Evolutionary conservation across 2,113 vertebrate genomes (phyloP), one percentile per base, ranked within the genome.

Genomic region (Scalopus aquaticus): DNA sequence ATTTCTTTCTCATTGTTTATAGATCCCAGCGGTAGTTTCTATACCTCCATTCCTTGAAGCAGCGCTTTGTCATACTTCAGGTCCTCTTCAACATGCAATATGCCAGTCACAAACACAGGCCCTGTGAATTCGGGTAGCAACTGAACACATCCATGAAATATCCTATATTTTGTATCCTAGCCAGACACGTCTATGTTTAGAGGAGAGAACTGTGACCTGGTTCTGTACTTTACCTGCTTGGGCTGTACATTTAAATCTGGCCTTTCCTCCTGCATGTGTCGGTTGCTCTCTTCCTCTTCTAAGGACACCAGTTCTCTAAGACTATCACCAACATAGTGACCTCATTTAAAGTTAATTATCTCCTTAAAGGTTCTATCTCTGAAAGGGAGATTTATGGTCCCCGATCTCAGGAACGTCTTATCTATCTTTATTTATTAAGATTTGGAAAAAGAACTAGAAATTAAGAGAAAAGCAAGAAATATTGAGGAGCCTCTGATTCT

Each of bases 381-480:
- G 64, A 88, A n/a, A 77, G 11, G 51, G n/a, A 32, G 19, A 69
- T 60, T 9, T 65, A 22, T 42, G 32, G 49, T 30, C 80, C 51
- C 16, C 92, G 67, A 74, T 49, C 26, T 91, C 67, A 32, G 70
- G 70, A 82, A 86, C 10, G 13, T 77, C 62, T 56, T 9, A n/a
- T 65, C 46, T 92, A 2, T 37, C 73, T 67, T 72, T 10, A 44
- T 77, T 35, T 69, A 28, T 64, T 28, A 76, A 90, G 54, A 79
- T 32, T n/a, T 70, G 42, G 95, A 94, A 26, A 74, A 20, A 80
- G 85, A 60, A 44, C 46, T 80, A 84, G 44, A 81, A 94, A 79
- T 77, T 11, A 87, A 92, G 30, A 83, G 15, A 70, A 86, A 92
- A 20, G 19, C n/a, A 56, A 12, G 85, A 74, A 39, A 79, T 74